phyloP scores from a whole-genome alignment of 2,888 invertebrate genomes.

The Callimorpha dominula region DNA sequence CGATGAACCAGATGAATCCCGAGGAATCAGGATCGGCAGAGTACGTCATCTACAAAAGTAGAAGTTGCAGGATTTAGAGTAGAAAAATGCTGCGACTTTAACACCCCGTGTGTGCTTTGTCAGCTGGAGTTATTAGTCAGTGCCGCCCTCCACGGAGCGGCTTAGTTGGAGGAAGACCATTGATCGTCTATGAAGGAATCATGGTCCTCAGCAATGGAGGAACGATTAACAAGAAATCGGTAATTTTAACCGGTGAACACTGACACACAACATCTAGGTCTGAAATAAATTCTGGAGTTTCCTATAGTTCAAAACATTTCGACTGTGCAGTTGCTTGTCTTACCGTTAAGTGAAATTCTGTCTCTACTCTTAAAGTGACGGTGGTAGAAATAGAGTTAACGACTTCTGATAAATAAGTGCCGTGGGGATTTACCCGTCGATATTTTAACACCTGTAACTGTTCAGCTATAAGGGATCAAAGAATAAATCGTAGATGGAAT shows the following conservation, averaged over 20 bases:
- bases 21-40: too few species aligned
- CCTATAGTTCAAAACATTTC: background rate
- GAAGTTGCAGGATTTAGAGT: too few species aligned
- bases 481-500: background rate
- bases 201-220: too few species aligned
- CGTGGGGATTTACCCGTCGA: background rate
- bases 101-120: too few species aligned
- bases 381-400: background rate
- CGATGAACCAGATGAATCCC: too few species aligned
- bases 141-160: too few species aligned
- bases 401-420: background rate
- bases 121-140: too few species aligned
- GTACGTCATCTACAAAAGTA: too few species aligned
- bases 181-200: too few species aligned
- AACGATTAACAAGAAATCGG: too few species aligned
- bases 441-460: background rate
- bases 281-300: background rate
- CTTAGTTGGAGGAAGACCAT: too few species aligned
- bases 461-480: background rate
- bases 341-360: background rate
- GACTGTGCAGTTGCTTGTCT: background rate
- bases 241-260: background rate
- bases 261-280: background rate
- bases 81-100: too few species aligned
- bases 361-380: background rate